Conservation (phyloP, 2,888 invertebrate species). For the Cryptus viduatorius region DNA sequence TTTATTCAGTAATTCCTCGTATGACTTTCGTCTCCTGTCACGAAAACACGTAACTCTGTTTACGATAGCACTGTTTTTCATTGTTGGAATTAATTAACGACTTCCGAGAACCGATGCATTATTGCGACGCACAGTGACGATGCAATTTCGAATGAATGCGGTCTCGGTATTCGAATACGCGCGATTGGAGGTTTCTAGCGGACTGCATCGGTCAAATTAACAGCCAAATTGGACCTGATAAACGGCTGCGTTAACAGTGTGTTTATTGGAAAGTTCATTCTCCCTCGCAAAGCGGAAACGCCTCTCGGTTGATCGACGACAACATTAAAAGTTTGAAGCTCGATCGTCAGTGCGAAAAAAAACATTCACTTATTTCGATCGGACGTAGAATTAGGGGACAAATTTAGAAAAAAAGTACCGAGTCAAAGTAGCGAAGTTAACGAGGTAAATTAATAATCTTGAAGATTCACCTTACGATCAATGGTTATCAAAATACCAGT, state of each 20-base stretch:
- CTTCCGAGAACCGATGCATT: background rate
- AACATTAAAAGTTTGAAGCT: background rate
- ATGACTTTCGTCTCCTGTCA: too few species aligned
- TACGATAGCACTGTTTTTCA: background rate
- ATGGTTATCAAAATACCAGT: slow-evolving; percentile 80
- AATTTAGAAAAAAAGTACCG: background rate
- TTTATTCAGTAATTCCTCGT: too few species aligned
- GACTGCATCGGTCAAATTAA: background rate
- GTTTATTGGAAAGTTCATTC: background rate
- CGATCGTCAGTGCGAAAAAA: background rate
- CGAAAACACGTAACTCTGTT: too few species aligned
- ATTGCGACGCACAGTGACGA: background rate
- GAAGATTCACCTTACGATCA: slow-evolving; percentile 67
- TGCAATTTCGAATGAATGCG: background rate
- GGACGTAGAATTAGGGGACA: background rate
- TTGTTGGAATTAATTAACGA: background rate
- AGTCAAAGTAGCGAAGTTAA: background rate
- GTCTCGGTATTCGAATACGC: background rate
- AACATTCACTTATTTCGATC: background rate
- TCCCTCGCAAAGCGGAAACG: background rate
- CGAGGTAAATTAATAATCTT: background rate
- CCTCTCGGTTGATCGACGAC: background rate
- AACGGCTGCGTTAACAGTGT: background rate
- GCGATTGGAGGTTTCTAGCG: background rate
- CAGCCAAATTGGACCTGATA: background rate